Evolutionary conservation across 2,113 vertebrate species (phyloP).

Genomic region (Mustela nigripes): DNA sequence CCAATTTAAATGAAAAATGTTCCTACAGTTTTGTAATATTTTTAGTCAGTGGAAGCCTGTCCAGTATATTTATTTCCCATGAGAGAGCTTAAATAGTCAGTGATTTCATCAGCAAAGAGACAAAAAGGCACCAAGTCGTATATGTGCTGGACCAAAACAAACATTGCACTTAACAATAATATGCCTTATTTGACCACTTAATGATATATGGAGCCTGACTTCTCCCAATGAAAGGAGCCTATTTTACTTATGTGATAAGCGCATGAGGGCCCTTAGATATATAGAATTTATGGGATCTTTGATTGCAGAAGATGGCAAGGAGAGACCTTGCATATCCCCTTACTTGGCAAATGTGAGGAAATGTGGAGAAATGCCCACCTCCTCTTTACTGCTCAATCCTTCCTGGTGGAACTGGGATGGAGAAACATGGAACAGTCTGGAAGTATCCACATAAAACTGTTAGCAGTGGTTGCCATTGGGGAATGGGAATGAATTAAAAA

Average conservation of each 20-base stretch:
- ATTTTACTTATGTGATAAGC: background rate
- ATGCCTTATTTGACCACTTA: slow-evolving; percentile 48
- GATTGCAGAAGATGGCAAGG: background rate
- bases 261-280: background rate
- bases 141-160: slow-evolving; percentile 59
- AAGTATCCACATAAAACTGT: background rate
- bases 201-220: slow-evolving; percentile 21
- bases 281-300: background rate
- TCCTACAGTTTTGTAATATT: slow-evolving; percentile 69
- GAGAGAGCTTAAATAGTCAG: slow-evolving; percentile 73
- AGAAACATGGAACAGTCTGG: background rate
- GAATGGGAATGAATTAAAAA: slow-evolving; percentile 5
- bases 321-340: background rate
- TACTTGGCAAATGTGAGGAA: background rate
- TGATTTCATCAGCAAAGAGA: slow-evolving; percentile 83
- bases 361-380: background rate
- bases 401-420: background rate
- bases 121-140: slow-evolving; percentile 79
- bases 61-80: slow-evolving; percentile 73
- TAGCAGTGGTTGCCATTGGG: background rate
- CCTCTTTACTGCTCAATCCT: background rate
- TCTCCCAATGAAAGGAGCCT: slow-evolving; percentile 33
- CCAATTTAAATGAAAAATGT: slow-evolving; percentile 77
- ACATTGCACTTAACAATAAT: slow-evolving; percentile 66
- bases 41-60: slow-evolving; percentile 72